A percentile compares a stretch with the other conserved stretches of the same genome.
These are phyloP conservation scores for Petrolisthes cinctipes DNA, from an alignment of 2,888 invertebrate species.

Conservation along the genomic window DNA sequence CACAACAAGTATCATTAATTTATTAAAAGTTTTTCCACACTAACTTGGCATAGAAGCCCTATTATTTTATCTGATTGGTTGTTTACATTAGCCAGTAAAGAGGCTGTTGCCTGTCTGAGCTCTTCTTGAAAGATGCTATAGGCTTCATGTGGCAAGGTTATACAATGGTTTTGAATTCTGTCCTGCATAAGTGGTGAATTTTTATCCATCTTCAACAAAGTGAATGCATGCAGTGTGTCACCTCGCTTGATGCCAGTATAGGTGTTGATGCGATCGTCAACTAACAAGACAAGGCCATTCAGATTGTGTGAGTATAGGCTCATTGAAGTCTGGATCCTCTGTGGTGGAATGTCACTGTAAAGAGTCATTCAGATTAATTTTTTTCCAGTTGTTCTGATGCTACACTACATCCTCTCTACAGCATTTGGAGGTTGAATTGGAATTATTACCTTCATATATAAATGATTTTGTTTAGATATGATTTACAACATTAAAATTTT, in stretches of 20 bases:
- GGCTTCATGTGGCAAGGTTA: background rate
- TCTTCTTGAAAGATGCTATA: too few relatives aligned
- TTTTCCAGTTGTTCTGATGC: too few relatives aligned
- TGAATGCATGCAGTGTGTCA: background rate
- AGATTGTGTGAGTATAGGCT: constrained; percentile 93
- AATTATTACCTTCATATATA: too few relatives aligned
- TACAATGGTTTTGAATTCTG: too few relatives aligned
- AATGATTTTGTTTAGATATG: too few relatives aligned
- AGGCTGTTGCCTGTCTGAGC: too few relatives aligned
- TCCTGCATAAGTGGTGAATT: too few relatives aligned
- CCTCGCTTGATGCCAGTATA: constrained; percentile 74
- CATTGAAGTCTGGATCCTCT: constrained; percentile 91
- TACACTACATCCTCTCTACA: too few relatives aligned
- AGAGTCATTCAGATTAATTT: background rate
- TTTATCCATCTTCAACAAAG: too few relatives aligned
- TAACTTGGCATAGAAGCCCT: background rate
- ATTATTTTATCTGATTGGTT: background rate
- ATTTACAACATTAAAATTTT: too few relatives aligned
- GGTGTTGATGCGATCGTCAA: constrained; percentile 77
- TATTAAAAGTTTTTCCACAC: background rate
- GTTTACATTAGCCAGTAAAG: background rate
- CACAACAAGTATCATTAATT: background rate
- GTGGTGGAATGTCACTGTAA: constrained; percentile 76
- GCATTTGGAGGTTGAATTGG: too few relatives aligned
- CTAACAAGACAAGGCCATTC: constrained; percentile 87